phyloP scores from a whole-genome alignment of 2,797 vertebrate species.

The Sebastes umbrosus region DNA sequence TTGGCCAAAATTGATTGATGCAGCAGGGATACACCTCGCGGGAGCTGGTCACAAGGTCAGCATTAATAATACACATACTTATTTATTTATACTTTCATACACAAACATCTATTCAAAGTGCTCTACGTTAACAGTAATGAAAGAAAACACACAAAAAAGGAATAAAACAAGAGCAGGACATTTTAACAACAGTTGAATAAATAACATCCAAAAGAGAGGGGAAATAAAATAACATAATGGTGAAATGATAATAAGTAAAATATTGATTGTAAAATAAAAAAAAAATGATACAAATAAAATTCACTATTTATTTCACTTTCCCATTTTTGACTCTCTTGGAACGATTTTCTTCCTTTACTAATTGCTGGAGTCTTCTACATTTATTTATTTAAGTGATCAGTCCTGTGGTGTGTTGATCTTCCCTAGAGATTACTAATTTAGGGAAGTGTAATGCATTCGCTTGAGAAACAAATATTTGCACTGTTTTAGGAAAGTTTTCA shows the following conservation, averaged over 20 bases:
- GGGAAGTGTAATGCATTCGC: neutral
- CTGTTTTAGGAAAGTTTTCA: neutral
- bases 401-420: neutral
- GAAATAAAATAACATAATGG: neutral
- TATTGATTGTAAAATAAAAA: neutral
- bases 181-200: neutral
- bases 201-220: neutral
- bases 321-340: neutral
- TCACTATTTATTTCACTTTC: neutral
- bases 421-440: neutral
- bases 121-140: neutral
- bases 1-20: neutral
- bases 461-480: neutral
- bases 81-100: neutral
- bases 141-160: neutral
- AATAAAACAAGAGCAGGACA: neutral
- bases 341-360: neutral
- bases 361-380: neutral
- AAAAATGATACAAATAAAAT: neutral
- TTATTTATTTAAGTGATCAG: neutral
- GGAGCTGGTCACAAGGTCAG: neutral
- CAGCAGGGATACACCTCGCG: neutral
- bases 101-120: neutral
- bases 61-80: neutral
- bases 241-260: neutral